These are phyloP conservation scores for Eilema depressum DNA, from an alignment of 2,888 invertebrate species.

Conservation along the genomic window DNA sequence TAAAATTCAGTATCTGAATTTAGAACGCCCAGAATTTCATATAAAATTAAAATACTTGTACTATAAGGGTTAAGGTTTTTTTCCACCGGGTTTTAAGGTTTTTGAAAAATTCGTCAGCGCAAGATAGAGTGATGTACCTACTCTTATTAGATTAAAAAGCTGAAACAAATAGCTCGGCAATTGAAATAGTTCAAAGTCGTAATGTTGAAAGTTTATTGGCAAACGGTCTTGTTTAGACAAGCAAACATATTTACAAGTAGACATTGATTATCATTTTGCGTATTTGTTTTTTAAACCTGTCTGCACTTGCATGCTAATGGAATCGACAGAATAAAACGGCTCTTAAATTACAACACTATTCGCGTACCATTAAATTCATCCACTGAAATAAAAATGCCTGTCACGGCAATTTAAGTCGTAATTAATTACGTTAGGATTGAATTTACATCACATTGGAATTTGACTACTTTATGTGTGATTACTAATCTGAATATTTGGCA, in stretches of 20 bases:
- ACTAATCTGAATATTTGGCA: background rate
- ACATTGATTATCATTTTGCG: constrained; percentile 18
- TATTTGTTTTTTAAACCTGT: constrained; percentile 18
- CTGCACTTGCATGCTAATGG: constrained; percentile 2
- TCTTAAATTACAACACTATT: background rate
- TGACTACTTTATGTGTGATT: background rate
- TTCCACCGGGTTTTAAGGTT: too few species aligned
- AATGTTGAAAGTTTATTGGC: constrained; percentile 46
- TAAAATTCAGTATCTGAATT: too few species aligned
- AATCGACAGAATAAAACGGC: constrained; percentile 1
- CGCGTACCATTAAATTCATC: background rate
- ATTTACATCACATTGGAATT: too few species aligned
- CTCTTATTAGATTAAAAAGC: constrained; percentile 21
- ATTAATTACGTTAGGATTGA: background rate
- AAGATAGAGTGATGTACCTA: constrained; percentile 24
- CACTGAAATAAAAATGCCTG: background rate
- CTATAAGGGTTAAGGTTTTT: too few species aligned
- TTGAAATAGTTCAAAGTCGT: constrained; percentile 39
- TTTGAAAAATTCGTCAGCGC: too few species aligned
- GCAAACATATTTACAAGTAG: constrained; percentile 8
- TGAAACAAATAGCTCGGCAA: constrained; percentile 29
- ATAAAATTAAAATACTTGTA: too few species aligned
- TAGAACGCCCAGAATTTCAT: too few species aligned
- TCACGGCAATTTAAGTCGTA: background rate
- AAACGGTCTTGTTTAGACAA: constrained; percentile 23